Evolutionary conservation across 92 coral and sea anemone species (phyloP).

Genomic region (Diadumene lineata): DNA sequence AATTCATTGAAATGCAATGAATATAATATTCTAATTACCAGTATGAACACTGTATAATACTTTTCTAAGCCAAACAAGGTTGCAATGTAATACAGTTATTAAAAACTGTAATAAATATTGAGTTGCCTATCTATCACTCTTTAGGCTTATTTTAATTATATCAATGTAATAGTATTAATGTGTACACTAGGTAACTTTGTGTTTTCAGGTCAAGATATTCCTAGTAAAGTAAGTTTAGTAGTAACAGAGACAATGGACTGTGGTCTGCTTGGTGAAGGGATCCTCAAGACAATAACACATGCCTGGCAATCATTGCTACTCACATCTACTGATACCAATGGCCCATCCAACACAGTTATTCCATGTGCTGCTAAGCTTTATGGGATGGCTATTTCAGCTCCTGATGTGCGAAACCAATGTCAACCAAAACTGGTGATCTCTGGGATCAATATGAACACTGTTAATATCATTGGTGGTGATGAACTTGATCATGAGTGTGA

Average conservation of each 20-base stretch:
- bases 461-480: conserved; percentile 80
- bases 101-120: too few relatives aligned
- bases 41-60: too few relatives aligned
- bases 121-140: too few relatives aligned
- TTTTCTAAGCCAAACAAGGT: too few relatives aligned
- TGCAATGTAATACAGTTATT: too few relatives aligned
- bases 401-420: conserved; percentile 67
- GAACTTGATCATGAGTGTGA: conserved; percentile 36
- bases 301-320: conserved; percentile 72
- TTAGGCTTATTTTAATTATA: too few relatives aligned
- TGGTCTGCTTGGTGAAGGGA: conserved; percentile 97
- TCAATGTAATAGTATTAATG: too few relatives aligned
- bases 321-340: conserved; percentile 7
- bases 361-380: conserved; percentile 83
- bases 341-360: conserved; percentile 44
- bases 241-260: conserved; percentile 97
- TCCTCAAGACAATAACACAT: conserved; percentile 79
- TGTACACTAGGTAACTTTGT: too few relatives aligned
- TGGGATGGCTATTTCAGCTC: conserved; percentile 73
- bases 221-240: conserved; percentile 58
- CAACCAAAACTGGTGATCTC: conserved; percentile 39
- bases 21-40: too few relatives aligned
- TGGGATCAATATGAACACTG: conserved; percentile 51
- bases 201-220: conserved; percentile 66
- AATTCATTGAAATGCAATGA: too few relatives aligned